Percentiles rank a stretch among this genome's conserved stretches.
phyloP scores from a whole-genome alignment of 2,113 vertebrate genomes.

The Odontesthes bonariensis region DNA sequence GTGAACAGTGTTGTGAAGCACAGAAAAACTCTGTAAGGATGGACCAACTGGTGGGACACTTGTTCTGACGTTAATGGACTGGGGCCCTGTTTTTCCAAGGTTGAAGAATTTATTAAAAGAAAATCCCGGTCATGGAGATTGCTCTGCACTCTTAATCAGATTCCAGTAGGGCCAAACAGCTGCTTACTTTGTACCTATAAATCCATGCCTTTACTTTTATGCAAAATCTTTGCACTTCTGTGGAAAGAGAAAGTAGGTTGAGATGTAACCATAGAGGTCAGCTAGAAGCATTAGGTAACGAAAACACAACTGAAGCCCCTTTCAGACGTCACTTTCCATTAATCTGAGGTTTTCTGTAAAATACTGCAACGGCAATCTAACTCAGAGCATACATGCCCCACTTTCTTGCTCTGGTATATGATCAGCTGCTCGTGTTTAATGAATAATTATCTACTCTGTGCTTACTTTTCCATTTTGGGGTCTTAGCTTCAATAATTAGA shows the following conservation, averaged over 20 bases:
- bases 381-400: no score
- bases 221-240: background rate
- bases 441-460: no score
- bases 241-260: background rate
- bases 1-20: constrained; percentile 6
- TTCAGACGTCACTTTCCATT: no score
- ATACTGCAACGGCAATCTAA: no score
- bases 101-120: constrained; percentile 55
- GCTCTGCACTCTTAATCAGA: constrained; percentile 22
- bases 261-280: background rate
- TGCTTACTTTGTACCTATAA: constrained; percentile 8
- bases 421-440: no score
- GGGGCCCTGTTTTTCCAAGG: constrained; percentile 33
- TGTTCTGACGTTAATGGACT: constrained; percentile 15
- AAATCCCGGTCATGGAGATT: constrained; percentile 31
- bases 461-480: no score
- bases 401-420: no score
- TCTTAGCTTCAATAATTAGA: no score
- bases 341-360: no score
- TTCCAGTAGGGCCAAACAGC: constrained; percentile 13
- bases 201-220: constrained; percentile 5
- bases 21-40: background rate
- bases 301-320: background rate
- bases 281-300: background rate
- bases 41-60: constrained; percentile 11